Conservation (phyloP, 2,888 invertebrate genomes). For the Tuberolachnus salignus region DNA sequence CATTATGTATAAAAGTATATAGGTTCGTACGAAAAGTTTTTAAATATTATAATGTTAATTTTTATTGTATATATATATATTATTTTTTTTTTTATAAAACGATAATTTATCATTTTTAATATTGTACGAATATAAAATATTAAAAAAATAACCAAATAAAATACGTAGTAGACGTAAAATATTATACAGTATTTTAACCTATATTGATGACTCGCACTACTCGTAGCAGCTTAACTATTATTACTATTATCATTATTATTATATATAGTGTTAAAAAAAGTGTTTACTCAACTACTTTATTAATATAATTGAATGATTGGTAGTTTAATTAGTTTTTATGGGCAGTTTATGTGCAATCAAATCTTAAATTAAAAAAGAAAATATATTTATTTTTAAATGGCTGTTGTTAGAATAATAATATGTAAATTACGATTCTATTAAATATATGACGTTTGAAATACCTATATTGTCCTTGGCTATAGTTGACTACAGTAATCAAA, state of each 20-base stretch:
- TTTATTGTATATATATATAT: no score
- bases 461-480: constrained; percentile 12
- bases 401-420: neutral
- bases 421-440: neutral
- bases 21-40: no score
- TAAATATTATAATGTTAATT: no score
- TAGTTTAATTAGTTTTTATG: constrained; percentile 21
- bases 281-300: neutral
- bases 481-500: neutral
- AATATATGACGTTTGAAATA: constrained; percentile 1
- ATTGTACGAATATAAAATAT: no score
- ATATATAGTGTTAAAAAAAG: neutral
- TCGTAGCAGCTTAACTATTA: no score
- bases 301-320: neutral
- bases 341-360: constrained; percentile 3
- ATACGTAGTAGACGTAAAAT: no score
- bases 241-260: no score
- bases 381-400: neutral
- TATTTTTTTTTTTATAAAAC: no score
- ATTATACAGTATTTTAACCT: neutral
- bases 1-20: no score
- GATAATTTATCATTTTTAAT: no score
- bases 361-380: neutral
- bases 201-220: no score
- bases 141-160: no score